phyloP scores from a whole-genome alignment of 2,888 invertebrate species.

The Nomada lathburiana region DNA sequence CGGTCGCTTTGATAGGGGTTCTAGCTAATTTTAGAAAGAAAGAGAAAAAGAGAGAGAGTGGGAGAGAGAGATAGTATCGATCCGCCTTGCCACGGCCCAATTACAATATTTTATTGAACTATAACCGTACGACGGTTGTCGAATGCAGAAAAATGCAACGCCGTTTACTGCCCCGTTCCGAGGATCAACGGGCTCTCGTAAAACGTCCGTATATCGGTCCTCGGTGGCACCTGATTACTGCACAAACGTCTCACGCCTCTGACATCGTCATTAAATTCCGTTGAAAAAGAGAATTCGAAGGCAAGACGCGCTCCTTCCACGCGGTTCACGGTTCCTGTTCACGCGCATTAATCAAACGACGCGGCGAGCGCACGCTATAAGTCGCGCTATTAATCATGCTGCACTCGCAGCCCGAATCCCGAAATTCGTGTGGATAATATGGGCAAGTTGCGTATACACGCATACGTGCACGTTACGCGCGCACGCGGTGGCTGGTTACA shows the following conservation, averaged over 20 bases:
- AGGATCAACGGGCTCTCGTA: neutral
- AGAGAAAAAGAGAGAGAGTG: neutral
- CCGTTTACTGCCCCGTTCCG: slow-evolving; percentile 23
- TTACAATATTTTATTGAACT: slow-evolving; percentile 74
- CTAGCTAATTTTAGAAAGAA: slow-evolving; percentile 21
- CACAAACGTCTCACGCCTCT: neutral
- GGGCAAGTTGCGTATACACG: slow-evolving; percentile 6
- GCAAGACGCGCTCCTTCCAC: neutral
- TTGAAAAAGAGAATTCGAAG: neutral
- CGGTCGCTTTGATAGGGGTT: neutral
- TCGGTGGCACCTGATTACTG: neutral
- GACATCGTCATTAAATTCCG: neutral
- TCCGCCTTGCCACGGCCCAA: slow-evolving; percentile 68
- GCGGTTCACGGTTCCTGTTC: slow-evolving; percentile 16
- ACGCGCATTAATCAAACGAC: slow-evolving; percentile 47
- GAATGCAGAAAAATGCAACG: slow-evolving; percentile 29
- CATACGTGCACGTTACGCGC: neutral
- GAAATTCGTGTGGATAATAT: slow-evolving; percentile 37
- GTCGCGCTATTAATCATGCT: slow-evolving; percentile 52
- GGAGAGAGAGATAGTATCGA: slow-evolving; percentile 61
- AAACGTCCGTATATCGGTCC: neutral
- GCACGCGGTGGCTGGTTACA: neutral
- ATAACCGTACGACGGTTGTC: slow-evolving; percentile 51
- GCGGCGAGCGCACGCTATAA: slow-evolving; percentile 33
- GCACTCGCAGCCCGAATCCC: slow-evolving; percentile 19